Percentiles rank a stretch among this genome's conserved stretches.
phyloP scores from a whole-genome alignment of 2,888 invertebrate genomes.

The Lepidocyrtinus sp. region DNA sequence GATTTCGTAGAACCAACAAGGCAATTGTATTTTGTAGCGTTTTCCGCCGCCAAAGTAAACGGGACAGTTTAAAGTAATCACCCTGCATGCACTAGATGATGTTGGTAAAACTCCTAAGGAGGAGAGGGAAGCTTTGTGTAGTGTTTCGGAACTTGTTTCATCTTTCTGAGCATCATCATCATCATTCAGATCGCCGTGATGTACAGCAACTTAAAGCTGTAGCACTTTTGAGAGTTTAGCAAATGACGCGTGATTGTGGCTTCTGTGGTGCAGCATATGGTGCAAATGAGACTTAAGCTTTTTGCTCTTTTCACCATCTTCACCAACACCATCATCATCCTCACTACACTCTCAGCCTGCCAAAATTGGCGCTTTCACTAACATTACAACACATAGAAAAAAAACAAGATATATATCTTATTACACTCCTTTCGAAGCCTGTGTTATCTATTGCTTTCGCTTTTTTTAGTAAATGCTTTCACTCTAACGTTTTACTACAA shows the following conservation, averaged over 20 bases:
- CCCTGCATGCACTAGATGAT: not conserved
- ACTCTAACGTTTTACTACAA: constrained; percentile 37
- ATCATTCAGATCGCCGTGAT: constrained; percentile 47
- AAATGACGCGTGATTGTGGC: constrained; percentile 68
- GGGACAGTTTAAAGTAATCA: no score
- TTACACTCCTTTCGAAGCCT: not conserved
- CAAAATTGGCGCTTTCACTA: constrained; percentile 49
- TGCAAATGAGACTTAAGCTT: constrained; percentile 68
- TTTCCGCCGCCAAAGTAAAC: no score
- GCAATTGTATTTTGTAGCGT: no score
- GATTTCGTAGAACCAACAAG: no score
- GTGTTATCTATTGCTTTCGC: constrained; percentile 3
- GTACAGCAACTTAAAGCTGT: constrained; percentile 51
- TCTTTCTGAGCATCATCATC: constrained; percentile 13
- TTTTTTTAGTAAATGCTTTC: not conserved
- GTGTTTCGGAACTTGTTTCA: not conserved
- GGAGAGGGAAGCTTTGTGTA: not conserved
- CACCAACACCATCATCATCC: constrained; percentile 9
- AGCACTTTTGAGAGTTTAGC: constrained; percentile 57
- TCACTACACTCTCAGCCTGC: constrained; percentile 24
- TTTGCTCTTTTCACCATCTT: constrained; percentile 53
- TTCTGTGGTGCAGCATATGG: constrained; percentile 68
- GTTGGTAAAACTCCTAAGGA: not conserved
- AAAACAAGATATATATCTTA: constrained; percentile 10
- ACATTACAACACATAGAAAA: constrained; percentile 7